Conservation (phyloP, 2,888 invertebrate genomes). For the Callinectes sapidus region DNA sequence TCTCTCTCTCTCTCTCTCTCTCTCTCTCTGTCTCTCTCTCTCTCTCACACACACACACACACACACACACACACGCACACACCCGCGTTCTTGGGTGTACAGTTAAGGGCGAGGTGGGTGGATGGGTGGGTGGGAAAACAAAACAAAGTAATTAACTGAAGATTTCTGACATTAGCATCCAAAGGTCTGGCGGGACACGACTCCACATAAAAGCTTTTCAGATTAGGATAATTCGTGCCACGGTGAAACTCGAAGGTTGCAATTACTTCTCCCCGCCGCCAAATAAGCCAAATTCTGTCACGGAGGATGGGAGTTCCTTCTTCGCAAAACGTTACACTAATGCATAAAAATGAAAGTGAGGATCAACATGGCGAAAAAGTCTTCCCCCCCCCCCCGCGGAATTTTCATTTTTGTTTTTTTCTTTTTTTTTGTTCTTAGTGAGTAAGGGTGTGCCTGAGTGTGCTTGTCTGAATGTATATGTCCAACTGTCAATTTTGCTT, state of each 20-base stretch:
- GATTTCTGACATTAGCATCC: constrained; percentile 18
- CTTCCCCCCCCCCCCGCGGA: no score
- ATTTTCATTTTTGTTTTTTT: not conserved
- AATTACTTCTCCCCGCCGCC: not conserved
- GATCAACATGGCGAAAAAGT: not conserved
- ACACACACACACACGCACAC: no score
- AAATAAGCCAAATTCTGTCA: constrained; percentile 18
- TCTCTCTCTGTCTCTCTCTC: constrained; percentile 20
- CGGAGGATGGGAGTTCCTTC: not conserved
- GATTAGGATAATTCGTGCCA: not conserved
- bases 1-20: constrained; percentile 21
- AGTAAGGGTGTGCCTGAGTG: not conserved
- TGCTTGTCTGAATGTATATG: not conserved
- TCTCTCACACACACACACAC: no score
- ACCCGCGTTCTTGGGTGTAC: not conserved
- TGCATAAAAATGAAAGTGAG: not conserved
- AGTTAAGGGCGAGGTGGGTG: not conserved
- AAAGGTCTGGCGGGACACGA: constrained; percentile 23
- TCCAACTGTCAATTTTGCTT: not conserved
- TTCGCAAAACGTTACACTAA: not conserved
- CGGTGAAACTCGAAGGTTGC: not conserved
- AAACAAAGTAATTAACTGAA: constrained; percentile 17
- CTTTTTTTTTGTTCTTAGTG: not conserved
- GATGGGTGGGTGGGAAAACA: not conserved
- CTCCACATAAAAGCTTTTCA: constrained; percentile 20